Evolutionary conservation across 2,888 invertebrate genomes (phyloP).

Genomic region (Acleris sparsana): DNA sequence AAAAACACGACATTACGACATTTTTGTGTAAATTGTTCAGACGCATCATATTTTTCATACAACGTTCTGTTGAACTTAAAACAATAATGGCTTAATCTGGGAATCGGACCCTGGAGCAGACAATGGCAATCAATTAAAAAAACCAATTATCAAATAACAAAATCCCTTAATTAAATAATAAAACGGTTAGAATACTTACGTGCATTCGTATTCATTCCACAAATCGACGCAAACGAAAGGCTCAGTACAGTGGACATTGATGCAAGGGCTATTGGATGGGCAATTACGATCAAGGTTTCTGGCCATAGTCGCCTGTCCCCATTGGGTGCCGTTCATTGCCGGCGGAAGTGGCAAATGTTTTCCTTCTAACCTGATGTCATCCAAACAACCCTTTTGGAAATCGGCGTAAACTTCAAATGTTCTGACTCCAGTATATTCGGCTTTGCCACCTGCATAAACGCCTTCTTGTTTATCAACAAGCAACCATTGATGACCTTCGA

Average conservation of each 20-base stretch:
- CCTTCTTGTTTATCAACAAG: conserved; percentile 97
- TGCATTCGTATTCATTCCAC: conserved; percentile 99
- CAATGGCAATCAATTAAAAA: not conserved
- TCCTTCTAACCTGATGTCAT: conserved; percentile 92
- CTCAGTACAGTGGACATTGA: conserved; percentile 95
- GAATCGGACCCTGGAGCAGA: conserved; percentile 4
- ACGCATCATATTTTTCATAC: not conserved
- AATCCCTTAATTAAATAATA: too few relatives aligned
- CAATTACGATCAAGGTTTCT: conserved; percentile 96
- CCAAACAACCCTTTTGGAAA: conserved; percentile 93
- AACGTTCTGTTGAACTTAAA: conserved; percentile 7
- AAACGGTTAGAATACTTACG: conserved; percentile 86
- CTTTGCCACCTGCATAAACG: conserved; percentile 97
- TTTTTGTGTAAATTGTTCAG: not conserved
- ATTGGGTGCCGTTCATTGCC: conserved; percentile 97
- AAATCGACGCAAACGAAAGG: conserved; percentile 97
- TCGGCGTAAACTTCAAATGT: conserved; percentile 97
- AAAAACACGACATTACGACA: not conserved
- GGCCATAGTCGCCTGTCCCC: conserved; percentile 98
- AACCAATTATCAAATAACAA: not conserved
- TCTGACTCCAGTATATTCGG: conserved; percentile 96
- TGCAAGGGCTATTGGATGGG: conserved; percentile 97
- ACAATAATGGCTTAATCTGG: conserved; percentile 3
- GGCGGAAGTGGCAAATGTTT: conserved; percentile 97
- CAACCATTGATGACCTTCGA: conserved; percentile 95